These are phyloP conservation scores for Thereva nobilitata DNA, from an alignment of 2,888 invertebrate species.

Conservation along the genomic window DNA sequence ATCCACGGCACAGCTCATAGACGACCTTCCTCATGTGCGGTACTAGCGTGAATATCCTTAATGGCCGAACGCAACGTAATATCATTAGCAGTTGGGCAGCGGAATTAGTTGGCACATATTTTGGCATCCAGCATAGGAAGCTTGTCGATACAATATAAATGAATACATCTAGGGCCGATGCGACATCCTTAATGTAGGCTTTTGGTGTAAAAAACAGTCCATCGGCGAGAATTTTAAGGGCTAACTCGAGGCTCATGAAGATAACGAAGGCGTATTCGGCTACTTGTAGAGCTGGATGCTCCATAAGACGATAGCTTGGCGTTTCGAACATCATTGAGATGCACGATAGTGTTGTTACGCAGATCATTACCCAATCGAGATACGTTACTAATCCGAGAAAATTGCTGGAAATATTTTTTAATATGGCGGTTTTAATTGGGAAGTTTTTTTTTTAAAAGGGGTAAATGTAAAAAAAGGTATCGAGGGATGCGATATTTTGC, in stretches of 20 bases:
- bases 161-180: slow-evolving; percentile 94
- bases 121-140: slow-evolving; percentile 96
- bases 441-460: too few relatives aligned
- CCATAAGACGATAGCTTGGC: slow-evolving; percentile 90
- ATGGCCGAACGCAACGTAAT: slow-evolving; percentile 90
- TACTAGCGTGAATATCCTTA: slow-evolving; percentile 95
- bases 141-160: slow-evolving; percentile 96
- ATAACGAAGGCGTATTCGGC: slow-evolving; percentile 98
- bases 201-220: slow-evolving; percentile 99
- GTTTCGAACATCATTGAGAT: slow-evolving; percentile 99
- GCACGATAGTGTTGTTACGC: slow-evolving; percentile 95
- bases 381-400: slow-evolving; percentile 97
- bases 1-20: slow-evolving; percentile 95
- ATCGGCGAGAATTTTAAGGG: slow-evolving; percentile 94
- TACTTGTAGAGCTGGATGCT: slow-evolving; percentile 88
- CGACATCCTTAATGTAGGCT: slow-evolving; percentile 96
- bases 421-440: neutral
- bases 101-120: slow-evolving; percentile 85
- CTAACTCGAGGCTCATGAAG: slow-evolving; percentile 96
- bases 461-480: too few relatives aligned
- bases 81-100: slow-evolving; percentile 95
- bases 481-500: too few relatives aligned
- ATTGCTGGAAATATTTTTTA: slow-evolving; percentile 66
- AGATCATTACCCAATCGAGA: slow-evolving; percentile 99
- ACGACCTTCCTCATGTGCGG: slow-evolving; percentile 99